Percentiles rank a stretch among this genome's conserved stretches.
Conservation (phyloP, 2,797 vertebrate genomes). For the Tokudaia muenninki region DNA sequence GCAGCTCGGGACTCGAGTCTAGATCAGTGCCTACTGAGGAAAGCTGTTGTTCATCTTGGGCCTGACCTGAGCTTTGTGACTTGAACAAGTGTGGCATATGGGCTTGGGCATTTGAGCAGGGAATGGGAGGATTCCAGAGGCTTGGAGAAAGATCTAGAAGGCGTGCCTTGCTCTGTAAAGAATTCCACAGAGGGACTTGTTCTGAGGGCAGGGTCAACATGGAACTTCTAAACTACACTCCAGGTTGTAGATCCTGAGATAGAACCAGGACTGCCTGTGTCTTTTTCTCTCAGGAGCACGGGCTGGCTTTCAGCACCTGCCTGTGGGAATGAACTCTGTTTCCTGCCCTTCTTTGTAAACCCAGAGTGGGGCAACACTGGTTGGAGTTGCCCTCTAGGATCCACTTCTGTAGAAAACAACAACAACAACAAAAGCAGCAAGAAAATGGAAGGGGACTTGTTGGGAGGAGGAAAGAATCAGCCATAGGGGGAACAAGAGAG, state of each 20-base stretch:
- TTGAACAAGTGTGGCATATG: accelerated
- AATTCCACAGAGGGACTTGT: not conserved
- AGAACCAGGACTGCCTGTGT: not conserved
- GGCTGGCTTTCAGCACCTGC: not conserved
- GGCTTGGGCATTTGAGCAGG: not conserved
- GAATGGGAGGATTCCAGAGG: not conserved
- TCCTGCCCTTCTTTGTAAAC: not conserved
- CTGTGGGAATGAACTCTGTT: not conserved
- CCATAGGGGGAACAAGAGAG: not conserved
- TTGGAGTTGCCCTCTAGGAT: not conserved
- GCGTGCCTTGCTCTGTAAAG: not conserved
- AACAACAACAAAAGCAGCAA: not conserved
- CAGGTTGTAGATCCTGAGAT: too few relatives aligned
- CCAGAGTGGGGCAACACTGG: not conserved
- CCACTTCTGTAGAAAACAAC: not conserved
- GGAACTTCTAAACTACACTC: not conserved
- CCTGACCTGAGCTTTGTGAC: not conserved
- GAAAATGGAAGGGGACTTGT: not conserved
- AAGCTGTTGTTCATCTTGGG: not conserved
- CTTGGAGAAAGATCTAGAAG: slow-evolving; percentile 52
- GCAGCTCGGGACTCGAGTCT: not conserved
- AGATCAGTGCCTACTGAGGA: accelerated
- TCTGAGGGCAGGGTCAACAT: not conserved
- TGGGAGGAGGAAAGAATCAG: not conserved
- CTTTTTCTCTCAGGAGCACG: not conserved